Evolutionary conservation across 2,797 vertebrate genomes (phyloP).

Genomic region (Sternarchorhynchus goeldii): DNA sequence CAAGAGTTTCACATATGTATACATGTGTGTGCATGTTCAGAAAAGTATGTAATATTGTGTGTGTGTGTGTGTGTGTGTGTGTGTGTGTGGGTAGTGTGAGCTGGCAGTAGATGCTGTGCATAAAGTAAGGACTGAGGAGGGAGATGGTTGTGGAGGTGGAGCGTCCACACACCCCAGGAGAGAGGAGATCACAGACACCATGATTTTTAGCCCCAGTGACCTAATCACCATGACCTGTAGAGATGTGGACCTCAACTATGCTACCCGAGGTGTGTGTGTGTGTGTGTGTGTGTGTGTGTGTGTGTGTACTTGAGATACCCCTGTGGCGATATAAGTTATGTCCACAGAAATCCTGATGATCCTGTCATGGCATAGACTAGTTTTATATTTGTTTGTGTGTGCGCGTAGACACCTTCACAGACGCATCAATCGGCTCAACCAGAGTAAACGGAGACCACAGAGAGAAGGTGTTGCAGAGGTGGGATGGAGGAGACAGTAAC

Average conservation of each 20-base stretch:
- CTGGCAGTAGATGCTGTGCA: conserved; percentile 92
- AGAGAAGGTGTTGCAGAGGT: conserved; percentile 90
- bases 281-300: conserved; percentile 24
- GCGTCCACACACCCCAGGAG: conserved; percentile 73
- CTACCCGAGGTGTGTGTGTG: conserved; percentile 82
- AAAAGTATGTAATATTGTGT: too few species aligned
- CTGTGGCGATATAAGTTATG: not conserved
- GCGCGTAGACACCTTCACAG: conserved; percentile 85
- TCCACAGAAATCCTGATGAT: not conserved
- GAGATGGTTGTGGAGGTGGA: conserved; percentile 60
- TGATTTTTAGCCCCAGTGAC: conserved; percentile 89
- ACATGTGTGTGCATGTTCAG: too few species aligned
- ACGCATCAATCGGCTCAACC: conserved; percentile 84
- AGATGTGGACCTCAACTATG: conserved; percentile 91
- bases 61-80: not conserved
- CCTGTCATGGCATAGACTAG: not conserved
- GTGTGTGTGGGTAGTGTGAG: conserved; percentile 78
- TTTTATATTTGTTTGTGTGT: conserved; percentile 23
- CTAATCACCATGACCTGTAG: conserved; percentile 87
- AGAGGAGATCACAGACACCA: conserved; percentile 92
- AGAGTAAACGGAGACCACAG: conserved; percentile 92
- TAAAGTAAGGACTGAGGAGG: conserved; percentile 71
- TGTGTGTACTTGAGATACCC: not conserved
- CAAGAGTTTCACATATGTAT: too few species aligned
- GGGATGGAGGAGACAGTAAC: conserved; percentile 91